A percentile compares a stretch with the other conserved stretches of the same genome.
Evolutionary conservation across 2,113 vertebrate species (phyloP).

Genomic region (Charina bottae): DNA sequence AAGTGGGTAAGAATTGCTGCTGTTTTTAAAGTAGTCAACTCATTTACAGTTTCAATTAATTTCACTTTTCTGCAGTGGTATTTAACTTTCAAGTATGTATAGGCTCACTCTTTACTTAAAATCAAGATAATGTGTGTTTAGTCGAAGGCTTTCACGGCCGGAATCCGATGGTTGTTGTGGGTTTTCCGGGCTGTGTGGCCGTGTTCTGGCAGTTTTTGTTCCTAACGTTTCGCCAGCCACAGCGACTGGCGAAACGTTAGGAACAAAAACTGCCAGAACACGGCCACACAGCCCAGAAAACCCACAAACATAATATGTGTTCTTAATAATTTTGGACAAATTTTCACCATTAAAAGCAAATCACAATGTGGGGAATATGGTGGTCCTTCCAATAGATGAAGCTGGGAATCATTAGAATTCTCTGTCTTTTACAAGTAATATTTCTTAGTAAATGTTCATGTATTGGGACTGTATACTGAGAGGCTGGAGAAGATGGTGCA

Average conservation of each 20-base stretch:
- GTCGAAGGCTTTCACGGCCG: too few species aligned
- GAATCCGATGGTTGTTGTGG: too few species aligned
- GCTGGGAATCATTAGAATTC: background rate
- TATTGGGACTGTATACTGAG: background rate
- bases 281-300: too few species aligned
- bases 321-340: background rate
- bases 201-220: too few species aligned
- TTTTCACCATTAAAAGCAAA: background rate
- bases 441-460: background rate
- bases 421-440: background rate
- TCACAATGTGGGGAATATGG: background rate
- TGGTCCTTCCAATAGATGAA: background rate
- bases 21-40: background rate
- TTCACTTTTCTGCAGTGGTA: background rate
- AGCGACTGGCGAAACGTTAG: too few species aligned
- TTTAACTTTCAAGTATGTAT: background rate
- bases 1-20: background rate
- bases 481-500: background rate
- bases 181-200: too few species aligned
- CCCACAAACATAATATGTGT: too few species aligned
- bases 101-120: background rate
- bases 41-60: background rate
- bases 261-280: too few species aligned
- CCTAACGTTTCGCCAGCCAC: too few species aligned
- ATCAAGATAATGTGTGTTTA: background rate